Base-by-base conservation (phyloP, 2,113 vertebrate genomes). In the Forbesichthys papilliferus region DNA sequence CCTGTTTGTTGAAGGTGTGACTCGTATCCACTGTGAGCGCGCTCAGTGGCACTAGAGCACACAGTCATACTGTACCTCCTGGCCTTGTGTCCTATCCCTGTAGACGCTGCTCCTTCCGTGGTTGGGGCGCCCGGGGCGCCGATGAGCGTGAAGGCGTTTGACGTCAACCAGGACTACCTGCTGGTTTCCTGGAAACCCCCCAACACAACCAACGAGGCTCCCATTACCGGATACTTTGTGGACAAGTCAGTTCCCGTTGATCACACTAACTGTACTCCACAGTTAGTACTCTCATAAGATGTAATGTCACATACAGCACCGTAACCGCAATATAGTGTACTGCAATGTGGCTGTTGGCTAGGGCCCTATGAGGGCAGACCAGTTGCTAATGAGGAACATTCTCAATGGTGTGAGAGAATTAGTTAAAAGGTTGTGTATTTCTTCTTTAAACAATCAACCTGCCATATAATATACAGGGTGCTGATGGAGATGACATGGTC, bases 141-240 rank as follows among this genome's bases (percentile, higher is more conserved):
- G 0, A 95, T 99, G 94, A 96, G 97, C 42, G 89, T 96, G 47
- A 88, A 92, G 78, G 97, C 94, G 0, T 92, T 92, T 0, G 96
- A 99, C 61, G 90, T 94, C 5, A 98, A 97, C 91, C 91, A 93
- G 0, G 98, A 98, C 80, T 99, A 96, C 3, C 93, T 97, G 68
- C 95, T 99, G 9, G 93, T 99, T 49, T 94, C 94, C 63, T 99
- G 98, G 98, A 99, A 99, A 87, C 95, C 97, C 2, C 98, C 98
- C 12, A 99, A 99, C 80, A 95, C 93, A 3, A 95, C 94, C 61
- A 92, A 78, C 0, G 95, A 96, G 87, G 92, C 92, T 63, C 82
- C 94, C 0, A 95, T 98, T 80, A 92, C 90, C 0, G 98, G 97
- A 88, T 99, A 99, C 89, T 99, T 98, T 86, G 90, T 99, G 48